A percentile compares a stretch with the other conserved stretches of the same genome.
phyloP scores from a whole-genome alignment of 2,888 invertebrate genomes.

The Conus canariensis region DNA sequence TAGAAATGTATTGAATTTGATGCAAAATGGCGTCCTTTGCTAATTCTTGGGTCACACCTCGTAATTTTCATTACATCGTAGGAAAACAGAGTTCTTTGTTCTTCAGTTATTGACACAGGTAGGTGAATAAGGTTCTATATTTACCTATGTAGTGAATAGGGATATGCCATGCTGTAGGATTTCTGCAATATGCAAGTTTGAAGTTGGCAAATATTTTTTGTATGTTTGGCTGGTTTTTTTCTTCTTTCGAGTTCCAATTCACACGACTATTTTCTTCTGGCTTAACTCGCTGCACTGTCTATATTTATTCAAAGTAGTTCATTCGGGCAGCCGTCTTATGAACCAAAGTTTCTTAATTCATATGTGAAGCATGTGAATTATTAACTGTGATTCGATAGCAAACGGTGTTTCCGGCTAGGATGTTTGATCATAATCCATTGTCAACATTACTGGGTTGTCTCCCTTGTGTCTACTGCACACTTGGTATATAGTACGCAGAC shows the following conservation, averaged over 20 bases:
- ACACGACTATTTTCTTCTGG: neutral
- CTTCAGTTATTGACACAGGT: neutral
- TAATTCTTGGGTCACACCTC: conserved; percentile 24
- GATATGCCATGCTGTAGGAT: neutral
- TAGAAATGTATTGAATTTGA: conserved; percentile 36
- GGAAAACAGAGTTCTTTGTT: neutral
- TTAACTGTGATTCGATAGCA: too few relatives aligned
- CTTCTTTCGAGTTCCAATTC: neutral
- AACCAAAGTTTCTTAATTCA: neutral
- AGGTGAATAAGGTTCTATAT: neutral
- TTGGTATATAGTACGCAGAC: too few relatives aligned
- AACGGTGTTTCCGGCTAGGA: too few relatives aligned
- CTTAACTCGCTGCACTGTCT: neutral
- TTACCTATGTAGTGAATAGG: neutral
- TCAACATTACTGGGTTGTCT: neutral
- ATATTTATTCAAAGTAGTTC: neutral
- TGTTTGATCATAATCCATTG: neutral
- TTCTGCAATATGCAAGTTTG: neutral
- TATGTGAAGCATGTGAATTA: too few relatives aligned
- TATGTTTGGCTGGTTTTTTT: conserved; percentile 11
- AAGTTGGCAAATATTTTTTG: neutral
- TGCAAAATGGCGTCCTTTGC: conserved; percentile 40
- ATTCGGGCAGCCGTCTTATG: neutral
- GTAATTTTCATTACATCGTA: conserved; percentile 1
- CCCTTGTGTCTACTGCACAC: neutral